Evolutionary conservation across 2,888 invertebrate species (phyloP).

Genomic region (Chymomyza caudatula): DNA sequence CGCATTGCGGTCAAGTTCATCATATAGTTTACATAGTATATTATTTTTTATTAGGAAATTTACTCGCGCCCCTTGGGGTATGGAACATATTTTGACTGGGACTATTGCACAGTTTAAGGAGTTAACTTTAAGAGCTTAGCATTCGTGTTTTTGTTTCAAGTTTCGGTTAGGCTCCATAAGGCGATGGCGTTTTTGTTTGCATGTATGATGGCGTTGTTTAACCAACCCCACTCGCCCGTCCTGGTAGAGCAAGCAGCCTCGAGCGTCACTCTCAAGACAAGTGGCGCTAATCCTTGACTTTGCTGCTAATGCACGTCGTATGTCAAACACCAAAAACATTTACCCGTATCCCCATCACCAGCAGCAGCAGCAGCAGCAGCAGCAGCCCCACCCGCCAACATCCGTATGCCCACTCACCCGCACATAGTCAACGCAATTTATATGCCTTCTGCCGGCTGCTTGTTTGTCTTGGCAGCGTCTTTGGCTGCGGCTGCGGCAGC

Average conservation of each 20-base stretch:
- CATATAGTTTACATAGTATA: too few relatives aligned
- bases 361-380: background rate
- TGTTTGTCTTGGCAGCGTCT: constrained; percentile 51
- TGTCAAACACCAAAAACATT: constrained; percentile 71
- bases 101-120: too few relatives aligned
- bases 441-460: constrained; percentile 50
- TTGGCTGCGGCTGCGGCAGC: constrained; percentile 19
- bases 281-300: constrained; percentile 71
- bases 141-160: background rate
- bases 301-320: constrained; percentile 72
- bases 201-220: background rate
- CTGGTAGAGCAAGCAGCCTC: background rate
- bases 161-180: background rate
- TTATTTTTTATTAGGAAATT: background rate
- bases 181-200: background rate
- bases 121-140: background rate
- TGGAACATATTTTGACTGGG: background rate
- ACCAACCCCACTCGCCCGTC: background rate
- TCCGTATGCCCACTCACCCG: constrained; percentile 5
- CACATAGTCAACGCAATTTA: constrained; percentile 58
- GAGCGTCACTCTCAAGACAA: constrained; percentile 55
- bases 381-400: background rate
- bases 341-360: constrained; percentile 28
- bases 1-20: background rate
- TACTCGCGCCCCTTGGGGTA: too few relatives aligned